Evolutionary conservation across 1,140 invertebrate genomes (phyloP), one percentile per base, ranked within the genome.

Genomic region (Drosophila persimilis): DNA sequence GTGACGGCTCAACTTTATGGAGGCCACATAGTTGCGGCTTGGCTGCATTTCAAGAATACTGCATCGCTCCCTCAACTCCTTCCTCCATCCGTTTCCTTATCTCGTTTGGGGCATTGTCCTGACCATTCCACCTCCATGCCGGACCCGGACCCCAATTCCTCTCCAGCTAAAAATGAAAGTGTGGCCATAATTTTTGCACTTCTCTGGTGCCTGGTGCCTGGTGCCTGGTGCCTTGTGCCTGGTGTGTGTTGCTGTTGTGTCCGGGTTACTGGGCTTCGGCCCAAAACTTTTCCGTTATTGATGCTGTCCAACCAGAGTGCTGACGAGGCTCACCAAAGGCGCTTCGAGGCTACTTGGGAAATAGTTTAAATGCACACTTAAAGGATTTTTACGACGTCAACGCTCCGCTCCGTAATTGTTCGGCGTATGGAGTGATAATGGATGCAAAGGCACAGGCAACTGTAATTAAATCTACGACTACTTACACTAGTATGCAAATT

Each of bases 1-100:
- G 67, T 76, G 81, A 88, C 76, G 77, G 84, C 77, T 73, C 73
- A 85, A 85, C 73, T 85, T 85, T 85, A 85, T 86, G 77, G 73
- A 44, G 64, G 75, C 73, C 75, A 79, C 53, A 70, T 70, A 69
- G 66, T 70, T 70, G 64, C 66, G 66, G 66, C 63, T 71, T 86
- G 80, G 83, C 74, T 78, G 77, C 81, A 88, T 67, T 81, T 81
- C 69, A 86, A 81, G 70, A 85, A 80, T 80, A 63, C 78, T 66
- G 66, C 76, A 73, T 9, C 8, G 54, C 35, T 60, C 58, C 56
- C 57, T 44, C 58, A 8, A 26, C 50, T 59, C 63, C 69, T 54
- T 56, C 72, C 58, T 9, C 31, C 31, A 3, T 3, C 7, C 31
- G 7, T 81, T 62, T 72, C 76, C 73, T 75, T 69, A 71, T 75